Conservation (phyloP, 2,113 vertebrate species). For the Bufo gargarizans region DNA sequence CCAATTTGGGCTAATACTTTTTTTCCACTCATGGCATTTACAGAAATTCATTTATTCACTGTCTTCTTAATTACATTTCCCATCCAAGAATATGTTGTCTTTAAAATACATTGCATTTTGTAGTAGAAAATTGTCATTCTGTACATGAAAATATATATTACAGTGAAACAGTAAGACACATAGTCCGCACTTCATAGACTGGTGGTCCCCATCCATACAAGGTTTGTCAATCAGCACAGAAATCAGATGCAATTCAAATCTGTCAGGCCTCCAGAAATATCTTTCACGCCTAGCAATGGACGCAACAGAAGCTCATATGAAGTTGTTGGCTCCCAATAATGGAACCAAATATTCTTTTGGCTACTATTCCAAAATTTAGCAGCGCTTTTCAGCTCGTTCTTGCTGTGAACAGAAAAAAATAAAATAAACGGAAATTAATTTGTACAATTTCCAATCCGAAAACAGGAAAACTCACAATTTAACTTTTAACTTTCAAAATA, state of each 20-base stretch:
- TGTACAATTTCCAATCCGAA: not conserved
- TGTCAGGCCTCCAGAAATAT: not conserved
- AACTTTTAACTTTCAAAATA: too few species aligned
- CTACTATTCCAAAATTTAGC: conserved; percentile 48
- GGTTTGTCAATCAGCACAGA: not conserved
- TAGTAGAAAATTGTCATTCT: not conserved
- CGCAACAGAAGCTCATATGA: not conserved
- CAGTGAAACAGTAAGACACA: not conserved
- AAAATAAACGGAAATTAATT: not conserved
- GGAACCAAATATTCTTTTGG: conserved; percentile 3
- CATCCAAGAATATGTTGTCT: not conserved
- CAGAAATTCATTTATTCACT: too few species aligned
- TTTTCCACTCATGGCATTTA: too few species aligned
- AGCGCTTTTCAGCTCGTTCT: conserved; percentile 62
- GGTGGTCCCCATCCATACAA: not conserved
- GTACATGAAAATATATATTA: not conserved
- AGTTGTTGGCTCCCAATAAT: conserved; percentile 5
- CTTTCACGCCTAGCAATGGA: too few species aligned
- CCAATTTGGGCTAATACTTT: too few species aligned
- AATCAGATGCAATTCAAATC: not conserved
- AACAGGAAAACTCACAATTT: not conserved
- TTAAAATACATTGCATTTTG: not conserved
- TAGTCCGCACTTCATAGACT: not conserved
- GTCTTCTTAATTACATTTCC: too few species aligned
- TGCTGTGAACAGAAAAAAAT: conserved; percentile 60